Percentiles rank a stretch among this genome's conserved stretches.
phyloP scores from a whole-genome alignment of 2,888 invertebrate species.

The Lasioglossum figueresi region DNA sequence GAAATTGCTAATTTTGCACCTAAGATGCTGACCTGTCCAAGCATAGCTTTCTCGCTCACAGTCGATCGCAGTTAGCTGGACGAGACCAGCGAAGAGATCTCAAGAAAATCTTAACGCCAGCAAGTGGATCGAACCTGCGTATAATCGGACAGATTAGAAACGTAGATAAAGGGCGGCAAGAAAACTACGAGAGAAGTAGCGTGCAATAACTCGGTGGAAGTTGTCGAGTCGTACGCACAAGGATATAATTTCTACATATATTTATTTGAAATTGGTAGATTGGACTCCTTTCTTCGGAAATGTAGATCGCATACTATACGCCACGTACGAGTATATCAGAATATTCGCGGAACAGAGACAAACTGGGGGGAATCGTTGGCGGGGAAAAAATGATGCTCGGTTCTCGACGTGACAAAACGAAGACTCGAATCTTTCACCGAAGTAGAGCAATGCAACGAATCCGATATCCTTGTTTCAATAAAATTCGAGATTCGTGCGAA shows the following conservation, averaged over 20 bases:
- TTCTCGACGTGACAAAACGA: not conserved
- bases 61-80: not conserved
- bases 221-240: not conserved
- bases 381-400: not conserved
- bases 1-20: not conserved
- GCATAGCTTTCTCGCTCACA: not conserved
- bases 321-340: too few relatives aligned
- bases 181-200: too few relatives aligned
- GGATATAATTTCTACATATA: too few relatives aligned
- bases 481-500: not conserved
- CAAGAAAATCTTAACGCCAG: not conserved
- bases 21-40: not conserved
- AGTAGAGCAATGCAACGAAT: not conserved
- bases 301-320: not conserved
- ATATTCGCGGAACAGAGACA: not conserved
- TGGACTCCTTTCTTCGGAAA: not conserved
- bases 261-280: not conserved
- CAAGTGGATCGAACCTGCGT: not conserved
- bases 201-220: not conserved
- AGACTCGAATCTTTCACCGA: not conserved
- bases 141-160: not conserved
- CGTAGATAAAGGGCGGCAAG: not conserved
- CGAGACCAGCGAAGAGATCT: not conserved
- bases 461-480: slow-evolving; percentile 6
- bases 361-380: not conserved